phyloP scores from a whole-genome alignment of 2,797 vertebrate species.

The Adrianichthys oophorus region DNA sequence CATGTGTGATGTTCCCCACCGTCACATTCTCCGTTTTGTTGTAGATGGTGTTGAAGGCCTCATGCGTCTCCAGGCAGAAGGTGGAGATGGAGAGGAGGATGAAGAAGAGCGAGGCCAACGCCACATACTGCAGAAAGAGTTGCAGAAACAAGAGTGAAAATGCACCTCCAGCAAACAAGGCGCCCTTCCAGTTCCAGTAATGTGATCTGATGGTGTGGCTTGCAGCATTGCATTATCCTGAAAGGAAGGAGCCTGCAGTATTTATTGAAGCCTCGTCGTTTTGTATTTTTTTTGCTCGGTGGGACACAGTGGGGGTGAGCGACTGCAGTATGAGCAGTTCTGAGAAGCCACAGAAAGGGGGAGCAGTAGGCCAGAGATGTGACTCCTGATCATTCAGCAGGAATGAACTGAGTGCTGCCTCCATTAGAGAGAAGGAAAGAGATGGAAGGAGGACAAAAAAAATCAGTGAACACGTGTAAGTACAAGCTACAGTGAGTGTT shows the following conservation, averaged over 20 bases:
- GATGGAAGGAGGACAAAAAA: slow-evolving; percentile 22
- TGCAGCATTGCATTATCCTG: too few species aligned
- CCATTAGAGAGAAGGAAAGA: slow-evolving; percentile 28
- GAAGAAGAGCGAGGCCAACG: slow-evolving; percentile 96
- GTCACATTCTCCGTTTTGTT: slow-evolving; percentile 95
- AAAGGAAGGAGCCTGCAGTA: slow-evolving; percentile 1
- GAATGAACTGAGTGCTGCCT: slow-evolving; percentile 56
- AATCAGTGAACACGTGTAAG: neutral
- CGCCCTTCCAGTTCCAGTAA: neutral
- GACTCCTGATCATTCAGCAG: slow-evolving; percentile 29
- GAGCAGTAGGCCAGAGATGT: slow-evolving; percentile 37
- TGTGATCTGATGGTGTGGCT: neutral
- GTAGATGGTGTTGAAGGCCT: slow-evolving; percentile 97
- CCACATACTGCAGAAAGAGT: slow-evolving; percentile 87
- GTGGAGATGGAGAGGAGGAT: slow-evolving; percentile 99
- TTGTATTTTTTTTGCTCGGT: too few species aligned
- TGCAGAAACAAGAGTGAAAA: slow-evolving; percentile 39
- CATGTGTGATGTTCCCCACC: slow-evolving; percentile 85
- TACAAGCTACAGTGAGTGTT: neutral
- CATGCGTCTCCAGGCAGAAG: slow-evolving; percentile 98
- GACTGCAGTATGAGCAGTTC: slow-evolving; percentile 53
- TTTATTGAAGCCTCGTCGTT: too few species aligned
- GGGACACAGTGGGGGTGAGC: slow-evolving; percentile 24
- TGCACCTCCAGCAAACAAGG: neutral
- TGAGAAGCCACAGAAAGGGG: slow-evolving; percentile 49